Conservation (phyloP, 1,140 invertebrate genomes). For the Stenopsyche tienmushanensis region DNA sequence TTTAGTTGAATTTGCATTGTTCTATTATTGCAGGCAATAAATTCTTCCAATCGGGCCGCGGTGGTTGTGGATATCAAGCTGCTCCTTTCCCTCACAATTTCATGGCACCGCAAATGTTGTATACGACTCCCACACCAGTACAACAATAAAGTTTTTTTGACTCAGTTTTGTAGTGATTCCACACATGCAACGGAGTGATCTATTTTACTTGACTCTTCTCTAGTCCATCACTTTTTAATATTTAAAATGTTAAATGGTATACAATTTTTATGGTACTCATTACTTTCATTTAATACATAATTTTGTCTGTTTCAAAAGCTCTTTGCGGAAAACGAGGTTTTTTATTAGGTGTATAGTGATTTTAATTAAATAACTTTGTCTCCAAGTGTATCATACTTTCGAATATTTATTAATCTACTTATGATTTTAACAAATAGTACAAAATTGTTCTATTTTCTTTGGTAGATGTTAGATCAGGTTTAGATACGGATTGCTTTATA, state of each 20-base stretch:
- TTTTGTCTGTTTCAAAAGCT: neutral
- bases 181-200: conserved; percentile 34
- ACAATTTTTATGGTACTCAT: conserved; percentile 1
- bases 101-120: conserved; percentile 51
- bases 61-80: conserved; percentile 54
- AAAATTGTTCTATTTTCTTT: conserved; percentile 5
- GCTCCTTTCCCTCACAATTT: conserved; percentile 52
- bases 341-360: neutral
- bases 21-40: conserved; percentile 48
- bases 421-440: conserved; percentile 24
- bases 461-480: conserved; percentile 13
- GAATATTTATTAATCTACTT: conserved; percentile 2
- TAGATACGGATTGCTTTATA: neutral
- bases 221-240: conserved; percentile 25
- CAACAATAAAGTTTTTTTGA: conserved; percentile 48
- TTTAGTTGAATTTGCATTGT: conserved; percentile 16
- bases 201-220: conserved; percentile 28
- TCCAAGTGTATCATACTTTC: conserved; percentile 1
- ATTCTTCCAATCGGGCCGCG: conserved; percentile 53
- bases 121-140: conserved; percentile 51
- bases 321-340: neutral
- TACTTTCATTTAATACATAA: neutral
- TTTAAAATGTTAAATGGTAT: neutral
- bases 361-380: neutral
- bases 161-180: conserved; percentile 24